Conservation (phyloP, 2,888 invertebrate genomes). For the Drosophila quasianomalipes region DNA sequence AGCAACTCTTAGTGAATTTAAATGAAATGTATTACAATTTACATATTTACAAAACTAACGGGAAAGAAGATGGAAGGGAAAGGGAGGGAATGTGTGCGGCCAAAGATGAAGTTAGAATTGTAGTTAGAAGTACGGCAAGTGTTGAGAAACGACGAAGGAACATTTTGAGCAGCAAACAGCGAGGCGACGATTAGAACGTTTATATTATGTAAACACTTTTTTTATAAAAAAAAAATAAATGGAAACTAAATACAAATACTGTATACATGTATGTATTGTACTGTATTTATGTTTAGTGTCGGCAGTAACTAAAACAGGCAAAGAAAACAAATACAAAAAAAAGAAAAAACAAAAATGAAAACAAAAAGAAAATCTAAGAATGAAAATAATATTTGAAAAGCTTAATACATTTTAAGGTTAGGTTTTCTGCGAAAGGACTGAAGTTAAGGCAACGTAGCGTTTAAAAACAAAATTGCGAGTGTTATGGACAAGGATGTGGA, state of each 20-base stretch:
- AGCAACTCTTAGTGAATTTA: conserved; percentile 82
- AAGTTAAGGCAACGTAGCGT: conserved; percentile 84
- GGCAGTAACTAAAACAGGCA: conserved; percentile 38
- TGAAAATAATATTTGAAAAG: conserved; percentile 48
- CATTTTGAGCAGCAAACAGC: conserved; percentile 21
- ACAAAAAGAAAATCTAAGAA: conserved; percentile 21
- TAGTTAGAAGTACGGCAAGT: conserved; percentile 62
- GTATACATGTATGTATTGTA: conserved; percentile 53
- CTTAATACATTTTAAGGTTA: conserved; percentile 79
- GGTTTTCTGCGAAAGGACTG: conserved; percentile 83
- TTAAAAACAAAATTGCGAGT: conserved; percentile 80
- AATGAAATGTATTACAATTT: conserved; percentile 68
- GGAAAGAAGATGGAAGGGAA: conserved; percentile 20
- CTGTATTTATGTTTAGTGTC: conserved; percentile 78
- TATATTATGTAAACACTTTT: conserved; percentile 56
- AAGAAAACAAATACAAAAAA: conserved; percentile 11
- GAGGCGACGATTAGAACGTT: conserved; percentile 35
- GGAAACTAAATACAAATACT: conserved; percentile 42
- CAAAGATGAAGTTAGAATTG: conserved; percentile 65
- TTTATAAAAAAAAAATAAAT: conserved; percentile 28
- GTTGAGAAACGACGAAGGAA: conserved; percentile 29
- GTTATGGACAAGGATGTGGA: conserved; percentile 78
- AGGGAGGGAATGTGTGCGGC: conserved; percentile 49
- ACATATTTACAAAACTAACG: conserved; percentile 66
- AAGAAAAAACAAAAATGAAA: conserved; percentile 35